Conservation (phyloP, 1,140 invertebrate genomes). For the Steinernema feltiae region DNA sequence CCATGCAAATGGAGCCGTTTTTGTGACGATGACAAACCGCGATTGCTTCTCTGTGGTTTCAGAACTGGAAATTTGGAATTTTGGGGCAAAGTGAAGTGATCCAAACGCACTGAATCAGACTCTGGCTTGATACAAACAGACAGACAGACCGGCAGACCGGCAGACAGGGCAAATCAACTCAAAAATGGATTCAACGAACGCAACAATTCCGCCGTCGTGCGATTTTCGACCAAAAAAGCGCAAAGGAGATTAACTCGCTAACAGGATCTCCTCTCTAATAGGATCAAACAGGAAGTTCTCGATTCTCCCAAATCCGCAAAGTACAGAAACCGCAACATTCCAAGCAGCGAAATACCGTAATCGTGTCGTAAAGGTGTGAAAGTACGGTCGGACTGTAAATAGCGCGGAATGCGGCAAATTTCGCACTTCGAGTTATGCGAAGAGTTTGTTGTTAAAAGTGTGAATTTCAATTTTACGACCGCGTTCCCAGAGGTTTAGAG, state of each 20-base stretch:
- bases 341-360: neutral
- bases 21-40: neutral
- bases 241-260: neutral
- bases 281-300: neutral
- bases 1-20: neutral
- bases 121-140: too few species aligned
- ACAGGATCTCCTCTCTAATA: neutral
- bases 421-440: too few species aligned
- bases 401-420: too few species aligned
- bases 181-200: too few species aligned
- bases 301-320: neutral
- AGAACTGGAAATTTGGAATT: neutral
- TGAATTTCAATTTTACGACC: too few species aligned
- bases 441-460: too few species aligned
- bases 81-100: too few species aligned
- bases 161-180: too few species aligned
- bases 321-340: constrained; percentile 1
- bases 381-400: too few species aligned
- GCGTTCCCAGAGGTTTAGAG: neutral
- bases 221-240: neutral
- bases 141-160: too few species aligned
- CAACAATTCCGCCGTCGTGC: neutral
- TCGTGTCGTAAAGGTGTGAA: neutral
- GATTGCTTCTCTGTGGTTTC: neutral
- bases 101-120: too few species aligned